Evolutionary conservation across 2,888 invertebrate species (phyloP).

Genomic region (Sinhomidia bicolor): DNA sequence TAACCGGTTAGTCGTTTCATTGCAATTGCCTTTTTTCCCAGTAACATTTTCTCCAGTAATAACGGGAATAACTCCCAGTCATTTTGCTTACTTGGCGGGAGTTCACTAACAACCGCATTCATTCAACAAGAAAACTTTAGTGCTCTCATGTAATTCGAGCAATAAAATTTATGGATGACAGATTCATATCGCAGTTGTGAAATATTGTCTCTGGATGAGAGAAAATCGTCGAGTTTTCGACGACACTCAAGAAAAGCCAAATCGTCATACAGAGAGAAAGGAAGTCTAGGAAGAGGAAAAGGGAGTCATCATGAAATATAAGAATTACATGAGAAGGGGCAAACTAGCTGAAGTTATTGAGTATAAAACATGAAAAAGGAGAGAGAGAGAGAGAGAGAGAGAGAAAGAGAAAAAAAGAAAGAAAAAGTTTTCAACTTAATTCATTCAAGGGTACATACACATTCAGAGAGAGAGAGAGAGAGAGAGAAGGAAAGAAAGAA

Average conservation of each 20-base stretch:
- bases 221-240: slow-evolving; percentile 67
- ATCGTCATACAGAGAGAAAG: slow-evolving; percentile 52
- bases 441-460: slow-evolving; percentile 55
- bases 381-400: too few species aligned
- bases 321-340: slow-evolving; percentile 42
- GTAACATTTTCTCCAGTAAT: slow-evolving; percentile 29
- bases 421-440: slow-evolving; percentile 63
- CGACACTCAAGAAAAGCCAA: slow-evolving; percentile 53
- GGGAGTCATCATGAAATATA: slow-evolving; percentile 29
- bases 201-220: slow-evolving; percentile 70
- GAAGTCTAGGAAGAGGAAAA: slow-evolving; percentile 18
- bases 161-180: slow-evolving; percentile 75
- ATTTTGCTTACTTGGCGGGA: slow-evolving; percentile 62
- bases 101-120: slow-evolving; percentile 66
- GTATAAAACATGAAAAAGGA: slow-evolving; percentile 44
- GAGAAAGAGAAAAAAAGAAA: too few species aligned
- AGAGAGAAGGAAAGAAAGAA: slow-evolving; percentile 14
- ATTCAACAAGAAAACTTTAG: slow-evolving; percentile 64
- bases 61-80: slow-evolving; percentile 57
- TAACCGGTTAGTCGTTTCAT: too few species aligned
- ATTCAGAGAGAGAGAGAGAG: neutral
- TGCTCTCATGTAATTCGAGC: slow-evolving; percentile 68
- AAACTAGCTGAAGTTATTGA: slow-evolving; percentile 36
- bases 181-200: slow-evolving; percentile 73
- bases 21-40: neutral